Conservation (phyloP, 2,113 vertebrate species). For the Talpa occidentalis region DNA sequence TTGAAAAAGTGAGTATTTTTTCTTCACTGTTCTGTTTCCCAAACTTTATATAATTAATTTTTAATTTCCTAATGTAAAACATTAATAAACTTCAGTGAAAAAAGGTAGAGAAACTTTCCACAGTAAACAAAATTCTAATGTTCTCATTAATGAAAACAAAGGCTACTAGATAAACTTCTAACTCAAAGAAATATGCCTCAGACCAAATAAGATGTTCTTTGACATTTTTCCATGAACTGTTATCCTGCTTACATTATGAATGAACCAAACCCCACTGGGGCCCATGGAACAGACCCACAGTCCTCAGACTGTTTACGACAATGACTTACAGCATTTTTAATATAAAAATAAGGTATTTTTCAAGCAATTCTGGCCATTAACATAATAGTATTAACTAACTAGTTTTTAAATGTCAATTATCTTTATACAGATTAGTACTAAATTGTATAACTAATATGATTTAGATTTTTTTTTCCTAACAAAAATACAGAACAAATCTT, state of each 20-base stretch:
- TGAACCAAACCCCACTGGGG: neutral
- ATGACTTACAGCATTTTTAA: conserved; percentile 34
- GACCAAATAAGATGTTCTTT: neutral
- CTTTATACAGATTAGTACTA: conserved; percentile 85
- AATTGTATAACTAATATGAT: conserved; percentile 82
- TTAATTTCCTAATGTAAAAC: conserved; percentile 64
- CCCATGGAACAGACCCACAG: neutral
- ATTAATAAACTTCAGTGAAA: conserved; percentile 43
- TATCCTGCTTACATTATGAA: neutral
- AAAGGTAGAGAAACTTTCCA: conserved; percentile 17
- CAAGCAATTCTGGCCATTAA: conserved; percentile 84
- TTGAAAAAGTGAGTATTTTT: neutral
- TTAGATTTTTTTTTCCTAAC: conserved; percentile 68
- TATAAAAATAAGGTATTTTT: conserved; percentile 76
- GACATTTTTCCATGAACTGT: neutral
- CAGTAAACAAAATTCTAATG: conserved; percentile 24
- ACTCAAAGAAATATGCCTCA: conserved; percentile 28
- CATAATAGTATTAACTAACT: conserved; percentile 86
- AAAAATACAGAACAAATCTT: conserved; percentile 24
- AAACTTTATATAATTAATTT: conserved; percentile 41
- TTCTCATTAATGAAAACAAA: conserved; percentile 44
- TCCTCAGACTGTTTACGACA: neutral
- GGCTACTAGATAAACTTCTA: neutral
- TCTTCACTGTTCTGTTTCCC: neutral
- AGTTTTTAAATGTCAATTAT: conserved; percentile 87